These are phyloP conservation scores for Eristalis intricaria DNA, from an alignment of 2,888 invertebrate genomes.

Conservation along the genomic window DNA sequence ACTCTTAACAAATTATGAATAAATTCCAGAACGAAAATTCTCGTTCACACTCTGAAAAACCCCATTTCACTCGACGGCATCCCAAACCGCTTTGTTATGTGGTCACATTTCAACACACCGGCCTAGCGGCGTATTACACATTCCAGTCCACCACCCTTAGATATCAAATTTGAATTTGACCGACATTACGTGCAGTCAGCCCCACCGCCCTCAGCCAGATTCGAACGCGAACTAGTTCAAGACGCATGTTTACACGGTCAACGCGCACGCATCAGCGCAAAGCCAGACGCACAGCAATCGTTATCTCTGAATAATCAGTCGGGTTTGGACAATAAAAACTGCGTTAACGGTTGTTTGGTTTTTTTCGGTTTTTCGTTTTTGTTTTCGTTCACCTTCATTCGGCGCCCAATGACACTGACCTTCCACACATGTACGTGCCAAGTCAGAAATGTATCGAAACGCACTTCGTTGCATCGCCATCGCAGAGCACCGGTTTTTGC, in stretches of 20 bases:
- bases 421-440: not conserved
- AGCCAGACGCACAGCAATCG: not conserved
- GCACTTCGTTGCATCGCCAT: not conserved
- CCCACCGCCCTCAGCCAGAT: not conserved
- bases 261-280: not conserved
- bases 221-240: not conserved
- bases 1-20: too few relatives aligned
- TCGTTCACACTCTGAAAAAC: not conserved
- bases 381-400: not conserved
- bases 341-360: conserved; percentile 4
- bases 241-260: not conserved
- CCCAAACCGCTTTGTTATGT: not conserved
- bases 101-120: not conserved
- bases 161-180: not conserved
- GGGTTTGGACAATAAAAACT: not conserved
- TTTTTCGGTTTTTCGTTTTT: too few relatives aligned
- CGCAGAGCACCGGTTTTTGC: not conserved
- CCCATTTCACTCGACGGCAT: not conserved
- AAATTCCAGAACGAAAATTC: too few relatives aligned
- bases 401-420: conserved; percentile 15
- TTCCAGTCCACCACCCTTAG: not conserved
- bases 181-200: not conserved
- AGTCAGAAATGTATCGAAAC: not conserved
- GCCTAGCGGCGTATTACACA: not conserved
- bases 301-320: too few relatives aligned